Conservation (phyloP, 2,888 invertebrate species). For the Mamestra brassicae region DNA sequence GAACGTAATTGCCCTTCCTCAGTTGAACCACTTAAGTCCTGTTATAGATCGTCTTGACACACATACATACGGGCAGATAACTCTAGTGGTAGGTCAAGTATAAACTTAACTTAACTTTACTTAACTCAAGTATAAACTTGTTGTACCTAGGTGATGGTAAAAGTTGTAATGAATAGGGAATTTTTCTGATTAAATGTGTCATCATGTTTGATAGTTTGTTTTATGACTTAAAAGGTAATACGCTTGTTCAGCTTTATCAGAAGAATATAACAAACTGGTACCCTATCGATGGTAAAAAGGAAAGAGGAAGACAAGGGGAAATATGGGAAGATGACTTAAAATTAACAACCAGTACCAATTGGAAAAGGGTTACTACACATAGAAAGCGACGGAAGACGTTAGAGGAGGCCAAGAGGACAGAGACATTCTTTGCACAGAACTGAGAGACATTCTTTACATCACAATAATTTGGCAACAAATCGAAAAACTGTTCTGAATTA, state of each 20-base stretch:
- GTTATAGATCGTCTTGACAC: slow-evolving; percentile 56
- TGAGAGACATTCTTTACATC: no score
- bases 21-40: slow-evolving; percentile 53
- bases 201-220: background rate
- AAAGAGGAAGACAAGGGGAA: background rate
- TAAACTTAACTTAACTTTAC: no score
- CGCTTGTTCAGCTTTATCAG: background rate
- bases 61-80: slow-evolving; percentile 25
- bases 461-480: no score
- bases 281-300: background rate
- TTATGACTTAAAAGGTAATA: no score
- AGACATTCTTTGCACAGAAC: no score
- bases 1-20: slow-evolving; percentile 56
- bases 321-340: background rate
- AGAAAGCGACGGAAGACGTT: background rate
- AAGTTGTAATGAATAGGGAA: background rate
- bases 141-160: background rate
- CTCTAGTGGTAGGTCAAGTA: slow-evolving; percentile 41
- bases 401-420: no score
- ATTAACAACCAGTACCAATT: background rate
- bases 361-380: background rate
- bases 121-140: background rate
- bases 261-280: background rate
- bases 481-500: no score
- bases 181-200: background rate